These are phyloP conservation scores for Arctopsyche grandis DNA, from an alignment of 1,140 invertebrate genomes.

Conservation along the genomic window DNA sequence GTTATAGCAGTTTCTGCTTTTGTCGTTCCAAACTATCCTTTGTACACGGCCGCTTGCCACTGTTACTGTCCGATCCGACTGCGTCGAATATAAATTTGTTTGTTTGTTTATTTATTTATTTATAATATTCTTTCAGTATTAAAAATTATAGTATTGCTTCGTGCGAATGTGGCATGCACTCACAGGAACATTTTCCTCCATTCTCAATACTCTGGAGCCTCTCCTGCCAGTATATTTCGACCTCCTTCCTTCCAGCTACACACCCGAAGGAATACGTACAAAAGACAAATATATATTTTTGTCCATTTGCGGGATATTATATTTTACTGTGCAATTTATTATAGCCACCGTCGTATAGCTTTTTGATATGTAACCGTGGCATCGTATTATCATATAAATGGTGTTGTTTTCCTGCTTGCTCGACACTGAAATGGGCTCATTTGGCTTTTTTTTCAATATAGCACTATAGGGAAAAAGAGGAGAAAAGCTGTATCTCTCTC, in stretches of 20 bases:
- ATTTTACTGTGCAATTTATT: conserved; percentile 48
- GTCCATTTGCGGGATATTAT: conserved; percentile 48
- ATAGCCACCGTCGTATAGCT: conserved; percentile 37
- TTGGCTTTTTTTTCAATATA: conserved; percentile 31
- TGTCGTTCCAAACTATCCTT: conserved; percentile 8
- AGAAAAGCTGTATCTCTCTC: background rate
- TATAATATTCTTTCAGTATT: background rate
- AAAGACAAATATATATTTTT: conserved; percentile 37
- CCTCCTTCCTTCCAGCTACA: background rate
- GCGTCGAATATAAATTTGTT: background rate
- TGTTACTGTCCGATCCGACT: background rate
- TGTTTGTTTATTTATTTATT: background rate
- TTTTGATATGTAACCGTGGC: conserved; percentile 41
- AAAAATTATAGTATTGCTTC: background rate
- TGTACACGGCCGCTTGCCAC: background rate
- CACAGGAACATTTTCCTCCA: background rate
- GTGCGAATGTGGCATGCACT: background rate
- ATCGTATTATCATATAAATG: conserved; percentile 49
- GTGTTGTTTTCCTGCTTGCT: conserved; percentile 46
- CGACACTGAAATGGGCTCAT: conserved; percentile 41
- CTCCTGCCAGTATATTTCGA: background rate
- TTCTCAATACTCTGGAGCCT: background rate
- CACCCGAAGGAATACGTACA: conserved; percentile 12
- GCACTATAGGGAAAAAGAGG: conserved; percentile 18
- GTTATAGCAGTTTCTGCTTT: conserved; percentile 23